Conservation (phyloP, 2,113 vertebrate genomes). For the Paradisaea rubra region DNA sequence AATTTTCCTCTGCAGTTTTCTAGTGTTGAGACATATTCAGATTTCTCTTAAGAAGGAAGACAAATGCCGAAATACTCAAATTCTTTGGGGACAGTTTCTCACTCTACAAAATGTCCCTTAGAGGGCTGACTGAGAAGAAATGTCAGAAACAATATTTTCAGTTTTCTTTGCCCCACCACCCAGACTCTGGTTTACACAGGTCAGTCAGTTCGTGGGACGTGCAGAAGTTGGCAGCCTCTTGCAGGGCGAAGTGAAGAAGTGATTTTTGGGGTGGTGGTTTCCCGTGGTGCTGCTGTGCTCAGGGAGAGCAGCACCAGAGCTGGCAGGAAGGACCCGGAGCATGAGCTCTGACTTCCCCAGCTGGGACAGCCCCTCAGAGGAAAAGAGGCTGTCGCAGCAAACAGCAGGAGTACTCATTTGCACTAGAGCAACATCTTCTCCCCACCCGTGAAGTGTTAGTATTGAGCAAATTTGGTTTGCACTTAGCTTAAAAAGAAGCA, state of each 20-base stretch:
- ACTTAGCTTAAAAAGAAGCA: neutral
- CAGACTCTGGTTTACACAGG: neutral
- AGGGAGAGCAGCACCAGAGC: neutral
- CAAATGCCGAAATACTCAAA: accelerated
- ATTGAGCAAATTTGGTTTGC: neutral
- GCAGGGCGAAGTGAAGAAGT: neutral
- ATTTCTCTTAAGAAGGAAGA: neutral
- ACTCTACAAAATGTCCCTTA: neutral
- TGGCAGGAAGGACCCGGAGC: neutral
- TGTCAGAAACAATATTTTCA: neutral
- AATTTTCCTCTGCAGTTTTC: neutral
- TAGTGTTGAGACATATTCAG: neutral
- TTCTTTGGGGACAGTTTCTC: neutral
- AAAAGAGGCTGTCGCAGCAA: neutral
- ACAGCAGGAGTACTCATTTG: neutral
- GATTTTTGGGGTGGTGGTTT: neutral
- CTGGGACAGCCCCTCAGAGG: neutral
- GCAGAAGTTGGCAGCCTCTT: neutral
- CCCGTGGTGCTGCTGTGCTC: neutral
- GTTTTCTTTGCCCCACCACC: neutral
- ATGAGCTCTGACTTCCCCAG: neutral
- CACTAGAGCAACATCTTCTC: neutral
- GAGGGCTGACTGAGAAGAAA: neutral
- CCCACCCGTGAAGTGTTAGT: neutral
- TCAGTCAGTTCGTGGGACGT: neutral